These are phyloP conservation scores for Eristalinus aeneus DNA, from an alignment of 2,888 invertebrate species.

Conservation along the genomic window DNA sequence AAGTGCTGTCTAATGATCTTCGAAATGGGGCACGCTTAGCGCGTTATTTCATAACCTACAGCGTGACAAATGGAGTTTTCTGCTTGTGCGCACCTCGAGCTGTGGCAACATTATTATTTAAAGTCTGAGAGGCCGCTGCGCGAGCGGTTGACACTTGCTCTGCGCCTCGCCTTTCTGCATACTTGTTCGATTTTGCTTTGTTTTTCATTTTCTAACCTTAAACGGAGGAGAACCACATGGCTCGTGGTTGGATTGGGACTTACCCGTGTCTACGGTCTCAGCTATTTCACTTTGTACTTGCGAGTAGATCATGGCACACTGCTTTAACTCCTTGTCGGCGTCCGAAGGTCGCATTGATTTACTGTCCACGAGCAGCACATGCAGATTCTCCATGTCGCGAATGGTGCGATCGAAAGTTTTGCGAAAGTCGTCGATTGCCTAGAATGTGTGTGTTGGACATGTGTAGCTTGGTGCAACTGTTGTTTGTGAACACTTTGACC, in stretches of 20 bases:
- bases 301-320: constrained; percentile 82
- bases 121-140: neutral
- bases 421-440: constrained; percentile 87
- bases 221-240: constrained; percentile 13
- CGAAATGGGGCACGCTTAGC: constrained; percentile 55
- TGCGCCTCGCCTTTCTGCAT: constrained; percentile 22
- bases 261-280: constrained; percentile 82
- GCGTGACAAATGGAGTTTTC: constrained; percentile 54
- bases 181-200: neutral
- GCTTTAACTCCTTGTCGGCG: constrained; percentile 83
- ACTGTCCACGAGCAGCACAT: constrained; percentile 82
- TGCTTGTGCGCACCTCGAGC: constrained; percentile 32
- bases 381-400: constrained; percentile 84
- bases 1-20: constrained; percentile 11
- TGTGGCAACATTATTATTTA: constrained; percentile 39
- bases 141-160: constrained; percentile 17
- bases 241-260: constrained; percentile 56
- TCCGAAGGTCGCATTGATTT: constrained; percentile 82
- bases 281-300: constrained; percentile 81
- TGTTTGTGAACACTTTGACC: constrained; percentile 74
- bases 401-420: constrained; percentile 83
- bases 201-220: neutral
- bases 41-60: constrained; percentile 56
- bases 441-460: constrained; percentile 36
- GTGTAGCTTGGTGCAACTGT: neutral